Evolutionary conservation across 2,797 vertebrate species (phyloP).

Genomic region (Parambassis ranga): DNA sequence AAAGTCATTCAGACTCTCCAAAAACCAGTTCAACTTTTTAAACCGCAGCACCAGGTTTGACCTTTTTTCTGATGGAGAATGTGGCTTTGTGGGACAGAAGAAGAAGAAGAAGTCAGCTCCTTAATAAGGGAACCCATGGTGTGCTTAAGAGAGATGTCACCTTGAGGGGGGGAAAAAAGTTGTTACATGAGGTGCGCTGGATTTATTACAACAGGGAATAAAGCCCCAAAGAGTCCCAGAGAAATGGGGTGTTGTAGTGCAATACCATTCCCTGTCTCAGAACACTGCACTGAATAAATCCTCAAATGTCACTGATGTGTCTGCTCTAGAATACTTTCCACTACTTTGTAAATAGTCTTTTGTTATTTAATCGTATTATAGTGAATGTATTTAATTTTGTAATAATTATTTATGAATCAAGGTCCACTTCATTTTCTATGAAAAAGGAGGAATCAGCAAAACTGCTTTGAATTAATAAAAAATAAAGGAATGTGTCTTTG

Average conservation of each 20-base stretch:
- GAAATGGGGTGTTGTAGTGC: constrained; percentile 96
- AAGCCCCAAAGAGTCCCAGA: constrained; percentile 97
- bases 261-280: constrained; percentile 92
- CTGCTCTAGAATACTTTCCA: constrained; percentile 92
- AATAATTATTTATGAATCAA: constrained; percentile 99
- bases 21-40: constrained; percentile 55
- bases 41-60: constrained; percentile 62
- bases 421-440: constrained; percentile 99
- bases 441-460: constrained; percentile 99
- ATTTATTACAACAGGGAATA: constrained; percentile 94
- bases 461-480: constrained; percentile 96
- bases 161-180: constrained; percentile 49
- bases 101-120: constrained; percentile 52
- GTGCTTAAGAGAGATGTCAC: constrained; percentile 54
- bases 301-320: constrained; percentile 96
- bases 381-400: constrained; percentile 99
- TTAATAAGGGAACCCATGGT: constrained; percentile 52
- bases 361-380: constrained; percentile 99
- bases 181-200: constrained; percentile 80
- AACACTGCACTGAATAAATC: constrained; percentile 99
- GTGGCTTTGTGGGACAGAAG: constrained; percentile 57
- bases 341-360: constrained; percentile 97
- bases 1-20: constrained; percentile 46
- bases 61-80: constrained; percentile 51
- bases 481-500: constrained; percentile 94